phyloP scores from a whole-genome alignment of 2,888 invertebrate genomes.

The Microctonus aethiopoides region DNA sequence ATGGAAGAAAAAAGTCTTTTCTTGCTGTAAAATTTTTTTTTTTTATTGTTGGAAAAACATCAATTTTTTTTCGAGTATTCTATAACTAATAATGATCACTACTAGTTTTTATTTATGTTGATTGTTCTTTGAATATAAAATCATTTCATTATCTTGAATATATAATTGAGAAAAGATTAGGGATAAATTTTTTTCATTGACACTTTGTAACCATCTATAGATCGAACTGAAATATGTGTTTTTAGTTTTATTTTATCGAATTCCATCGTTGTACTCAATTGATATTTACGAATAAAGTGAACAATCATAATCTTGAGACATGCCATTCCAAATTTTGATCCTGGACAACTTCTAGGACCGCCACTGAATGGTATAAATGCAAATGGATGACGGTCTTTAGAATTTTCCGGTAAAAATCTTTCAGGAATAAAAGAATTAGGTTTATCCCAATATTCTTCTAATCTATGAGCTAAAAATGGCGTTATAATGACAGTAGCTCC shows the following conservation, averaged over 20 bases:
- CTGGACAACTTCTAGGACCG: slow-evolving; percentile 40
- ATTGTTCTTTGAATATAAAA: too few relatives aligned
- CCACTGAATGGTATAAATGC: slow-evolving; percentile 46
- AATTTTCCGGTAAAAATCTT: slow-evolving; percentile 46
- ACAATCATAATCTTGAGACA: slow-evolving; percentile 46
- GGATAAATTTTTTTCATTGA: slow-evolving; percentile 38
- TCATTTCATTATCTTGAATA: too few relatives aligned
- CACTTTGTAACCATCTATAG: slow-evolving; percentile 41
- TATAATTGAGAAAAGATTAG: too few relatives aligned
- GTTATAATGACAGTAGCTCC: slow-evolving; percentile 43
- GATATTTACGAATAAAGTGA: slow-evolving; percentile 43
- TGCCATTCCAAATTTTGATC: slow-evolving; percentile 45
- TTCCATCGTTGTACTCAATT: slow-evolving; percentile 30
- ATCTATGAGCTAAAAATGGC: slow-evolving; percentile 44
- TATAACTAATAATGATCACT: too few relatives aligned
- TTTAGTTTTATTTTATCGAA: slow-evolving; percentile 41
- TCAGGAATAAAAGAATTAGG: slow-evolving; percentile 49
- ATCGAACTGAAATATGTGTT: slow-evolving; percentile 45
- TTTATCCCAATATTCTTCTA: slow-evolving; percentile 44
- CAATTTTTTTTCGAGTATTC: too few relatives aligned
- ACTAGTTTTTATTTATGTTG: too few relatives aligned
- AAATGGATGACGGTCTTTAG: slow-evolving; percentile 44
- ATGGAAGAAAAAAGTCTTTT: too few relatives aligned
- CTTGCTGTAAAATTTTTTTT: too few relatives aligned
- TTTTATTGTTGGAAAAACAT: too few relatives aligned